These are phyloP conservation scores for Parnassius glacialis DNA, from an alignment of 2,888 invertebrate species.

Conservation along the genomic window DNA sequence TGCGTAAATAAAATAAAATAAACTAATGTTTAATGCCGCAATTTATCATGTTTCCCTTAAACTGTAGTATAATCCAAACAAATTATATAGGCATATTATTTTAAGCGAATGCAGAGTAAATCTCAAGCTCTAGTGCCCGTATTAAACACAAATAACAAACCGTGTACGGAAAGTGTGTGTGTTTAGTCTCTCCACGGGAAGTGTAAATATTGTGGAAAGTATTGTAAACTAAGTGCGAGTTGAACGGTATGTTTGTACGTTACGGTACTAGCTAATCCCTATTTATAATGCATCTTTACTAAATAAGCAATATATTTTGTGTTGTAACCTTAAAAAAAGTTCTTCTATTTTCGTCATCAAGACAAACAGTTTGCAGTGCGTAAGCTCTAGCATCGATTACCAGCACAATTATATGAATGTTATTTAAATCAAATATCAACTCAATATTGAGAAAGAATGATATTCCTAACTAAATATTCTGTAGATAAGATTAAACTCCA, in stretches of 20 bases:
- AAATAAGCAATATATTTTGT: background rate
- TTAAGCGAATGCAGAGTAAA: constrained; percentile 13
- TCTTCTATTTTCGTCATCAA: background rate
- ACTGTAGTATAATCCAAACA: constrained; percentile 7
- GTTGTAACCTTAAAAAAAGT: background rate
- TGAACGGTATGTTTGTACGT: constrained; percentile 8
- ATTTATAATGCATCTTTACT: constrained; percentile 15
- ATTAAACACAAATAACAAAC: constrained; percentile 22
- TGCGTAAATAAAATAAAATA: too few species aligned
- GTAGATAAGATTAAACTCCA: too few species aligned
- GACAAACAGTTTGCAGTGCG: background rate
- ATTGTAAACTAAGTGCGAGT: constrained; percentile 24
- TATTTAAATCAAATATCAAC: too few species aligned
- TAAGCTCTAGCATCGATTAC: background rate
- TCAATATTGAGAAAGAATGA: too few species aligned
- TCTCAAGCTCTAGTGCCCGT: background rate
- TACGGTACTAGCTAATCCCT: constrained; percentile 17
- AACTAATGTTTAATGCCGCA: too few species aligned
- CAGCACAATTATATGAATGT: too few species aligned
- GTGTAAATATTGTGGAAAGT: constrained; percentile 26
- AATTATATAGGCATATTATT: constrained; percentile 11
- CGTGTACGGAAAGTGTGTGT: constrained; percentile 10
- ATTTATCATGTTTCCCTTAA: background rate
- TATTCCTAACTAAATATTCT: too few species aligned
- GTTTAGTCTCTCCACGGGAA: constrained; percentile 23